Evolutionary conservation across 2,888 invertebrate species (phyloP).

Genomic region (Oxyteleia sp.): DNA sequence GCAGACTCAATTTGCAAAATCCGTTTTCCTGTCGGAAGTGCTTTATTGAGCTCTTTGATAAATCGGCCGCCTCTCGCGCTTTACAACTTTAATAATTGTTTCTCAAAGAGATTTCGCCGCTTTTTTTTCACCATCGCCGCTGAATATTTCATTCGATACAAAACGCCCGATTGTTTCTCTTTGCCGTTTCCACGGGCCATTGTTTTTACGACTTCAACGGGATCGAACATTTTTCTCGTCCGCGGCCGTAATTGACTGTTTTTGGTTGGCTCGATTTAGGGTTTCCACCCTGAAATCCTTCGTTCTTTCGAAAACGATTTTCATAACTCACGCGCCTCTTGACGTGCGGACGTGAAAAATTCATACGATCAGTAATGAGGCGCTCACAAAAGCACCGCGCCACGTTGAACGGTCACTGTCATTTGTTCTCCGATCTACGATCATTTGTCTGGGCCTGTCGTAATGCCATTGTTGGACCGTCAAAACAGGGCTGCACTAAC

Average conservation of each 20-base stretch:
- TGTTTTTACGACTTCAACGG: neutral
- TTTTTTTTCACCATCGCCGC: neutral
- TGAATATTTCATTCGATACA: neutral
- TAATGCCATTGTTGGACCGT: conserved; percentile 82
- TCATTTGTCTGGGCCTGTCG: conserved; percentile 85
- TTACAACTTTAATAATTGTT: conserved; percentile 55
- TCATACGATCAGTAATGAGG: conserved; percentile 85
- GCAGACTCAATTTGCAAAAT: conserved; percentile 72
- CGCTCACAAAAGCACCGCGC: conserved; percentile 83
- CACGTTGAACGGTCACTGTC: conserved; percentile 82
- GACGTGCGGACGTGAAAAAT: conserved; percentile 84
- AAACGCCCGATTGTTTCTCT: neutral
- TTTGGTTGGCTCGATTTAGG: conserved; percentile 4
- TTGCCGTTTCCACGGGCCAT: neutral
- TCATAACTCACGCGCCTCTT: conserved; percentile 56
- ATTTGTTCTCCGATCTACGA: conserved; percentile 85
- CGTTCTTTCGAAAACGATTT: conserved; percentile 43
- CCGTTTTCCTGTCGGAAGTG: conserved; percentile 63
- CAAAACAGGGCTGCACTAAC: conserved; percentile 86
- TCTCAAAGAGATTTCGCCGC: conserved; percentile 19
- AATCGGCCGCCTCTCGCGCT: conserved; percentile 33
- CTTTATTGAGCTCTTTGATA: too few species aligned
- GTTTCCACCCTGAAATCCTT: conserved; percentile 10
- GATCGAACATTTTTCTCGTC: neutral
- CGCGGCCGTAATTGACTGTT: neutral